Evolutionary conservation across 2,888 invertebrate species (phyloP).

Genomic region (Callyntrura guangdongensis): DNA sequence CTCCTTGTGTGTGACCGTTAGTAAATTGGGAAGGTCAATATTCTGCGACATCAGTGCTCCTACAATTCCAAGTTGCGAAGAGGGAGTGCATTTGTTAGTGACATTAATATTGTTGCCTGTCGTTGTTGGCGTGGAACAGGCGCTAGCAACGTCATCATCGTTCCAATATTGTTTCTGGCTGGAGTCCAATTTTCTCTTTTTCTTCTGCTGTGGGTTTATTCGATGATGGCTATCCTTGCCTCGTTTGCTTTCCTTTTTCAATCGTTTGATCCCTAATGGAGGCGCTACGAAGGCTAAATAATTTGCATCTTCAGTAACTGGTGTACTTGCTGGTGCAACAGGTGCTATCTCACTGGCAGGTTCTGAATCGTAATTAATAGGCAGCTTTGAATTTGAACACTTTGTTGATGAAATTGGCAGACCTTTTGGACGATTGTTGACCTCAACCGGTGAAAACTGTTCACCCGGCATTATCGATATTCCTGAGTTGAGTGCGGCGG

Average conservation of each 20-base stretch:
- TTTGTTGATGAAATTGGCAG: conserved; percentile 35
- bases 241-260: conserved; percentile 71
- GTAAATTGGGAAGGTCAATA: conserved; percentile 65
- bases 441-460: conserved; percentile 18
- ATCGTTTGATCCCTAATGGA: conserved; percentile 51
- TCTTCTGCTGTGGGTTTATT: conserved; percentile 70
- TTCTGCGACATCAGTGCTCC: conserved; percentile 29
- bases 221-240: conserved; percentile 61
- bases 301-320: conserved; percentile 56
- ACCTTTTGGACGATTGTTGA: conserved; percentile 47
- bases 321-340: conserved; percentile 69
- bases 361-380: not conserved
- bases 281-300: conserved; percentile 1
- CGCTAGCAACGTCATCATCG: not conserved
- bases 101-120: conserved; percentile 5
- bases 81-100: not conserved
- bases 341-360: conserved; percentile 29
- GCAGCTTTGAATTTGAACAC: conserved; percentile 42
- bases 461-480: not conserved
- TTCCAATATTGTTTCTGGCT: conserved; percentile 62
- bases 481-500: conserved; percentile 63
- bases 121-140: not conserved
- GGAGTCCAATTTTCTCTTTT: conserved; percentile 75
- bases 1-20: conserved; percentile 65
- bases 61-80: not conserved